phyloP scores from a whole-genome alignment of 2,888 invertebrate species.

The Phorcus lineatus region DNA sequence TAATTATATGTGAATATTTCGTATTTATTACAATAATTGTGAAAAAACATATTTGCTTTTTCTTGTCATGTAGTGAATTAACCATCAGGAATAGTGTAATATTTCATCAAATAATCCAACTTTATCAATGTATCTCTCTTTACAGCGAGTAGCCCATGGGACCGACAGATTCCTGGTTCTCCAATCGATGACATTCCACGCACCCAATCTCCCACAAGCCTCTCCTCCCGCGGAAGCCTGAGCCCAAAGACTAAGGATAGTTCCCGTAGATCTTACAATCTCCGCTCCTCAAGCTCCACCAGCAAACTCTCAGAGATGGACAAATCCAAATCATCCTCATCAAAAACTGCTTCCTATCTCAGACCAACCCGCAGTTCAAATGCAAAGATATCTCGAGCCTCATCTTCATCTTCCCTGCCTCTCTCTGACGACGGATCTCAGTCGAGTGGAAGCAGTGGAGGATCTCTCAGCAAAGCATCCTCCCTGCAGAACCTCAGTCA shows the following conservation, averaged over 20 bases:
- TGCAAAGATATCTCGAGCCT: slow-evolving; percentile 38
- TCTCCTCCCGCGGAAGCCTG: neutral
- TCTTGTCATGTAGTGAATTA: too few species aligned
- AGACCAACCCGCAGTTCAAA: slow-evolving; percentile 43
- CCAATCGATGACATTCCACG: slow-evolving; percentile 12
- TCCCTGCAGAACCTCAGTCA: slow-evolving; percentile 19
- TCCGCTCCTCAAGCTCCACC: neutral
- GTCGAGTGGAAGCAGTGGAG: neutral
- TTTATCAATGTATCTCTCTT: neutral
- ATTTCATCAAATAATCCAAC: too few species aligned
- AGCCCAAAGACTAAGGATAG: neutral
- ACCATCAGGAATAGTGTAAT: too few species aligned
- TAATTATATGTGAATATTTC: too few species aligned
- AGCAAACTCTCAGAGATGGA: slow-evolving; percentile 14
- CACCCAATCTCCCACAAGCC: neutral
- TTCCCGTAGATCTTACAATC: neutral
- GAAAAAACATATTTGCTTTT: too few species aligned
- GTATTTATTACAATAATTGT: too few species aligned
- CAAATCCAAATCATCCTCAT: neutral
- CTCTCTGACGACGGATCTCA: neutral
- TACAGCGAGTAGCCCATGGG: slow-evolving; percentile 5
- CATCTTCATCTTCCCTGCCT: slow-evolving; percentile 27
- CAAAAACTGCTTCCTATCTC: slow-evolving; percentile 23
- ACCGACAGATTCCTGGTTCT: neutral
- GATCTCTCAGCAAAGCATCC: slow-evolving; percentile 9